Base-by-base conservation (phyloP, 1,140 invertebrate genomes). In the Microplitis mediator region DNA sequence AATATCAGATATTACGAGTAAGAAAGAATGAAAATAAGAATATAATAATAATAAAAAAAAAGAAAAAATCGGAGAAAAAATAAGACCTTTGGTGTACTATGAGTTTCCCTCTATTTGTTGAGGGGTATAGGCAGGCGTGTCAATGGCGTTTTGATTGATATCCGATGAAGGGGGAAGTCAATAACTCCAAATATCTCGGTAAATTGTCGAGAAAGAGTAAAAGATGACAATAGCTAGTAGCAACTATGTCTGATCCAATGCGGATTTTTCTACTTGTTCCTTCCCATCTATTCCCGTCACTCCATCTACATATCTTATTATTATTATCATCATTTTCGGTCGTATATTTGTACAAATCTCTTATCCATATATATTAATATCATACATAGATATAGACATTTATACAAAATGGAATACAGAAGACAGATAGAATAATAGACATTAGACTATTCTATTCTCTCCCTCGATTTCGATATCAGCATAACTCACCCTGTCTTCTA, bases 141-240 rank as follows among this genome's bases (percentile, higher is more conserved):
- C 75, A 76, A 78, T 74, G 75, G 73, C 76, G 74, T 77, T 80
- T 80, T 78, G 79, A 79, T 80, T 80, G 76, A 77, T 76, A 75
- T 74, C 77, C 72, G 70, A 80, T 74, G 72, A 77, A 76, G 75
- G 64, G 75, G 74, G 76, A 74, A 79, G 79, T 79, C 78, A 80
- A 80, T 80, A 80, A 80, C 72, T 75, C 74, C 45, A 11, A 66
- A 74, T 69, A 76, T 73, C 71, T 63, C 45, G 51, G 66, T 66
- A 72, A 74, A 76, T 74, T 76, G 70, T 74, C 70, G 58, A 72
- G 67, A 72, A 76, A 56, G 67, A 71, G 62, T 14, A 50, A 45
- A 50, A 61, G 50, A 52, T 13, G 35, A 69, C 36, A 61, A 63
- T 36, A 11, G 32, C 14, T 54, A 35, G 56, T 45, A 36, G 35